These are phyloP conservation scores for Zhuqinia jingwanae DNA, from an alignment of 2,888 invertebrate species.

Conservation along the genomic window DNA sequence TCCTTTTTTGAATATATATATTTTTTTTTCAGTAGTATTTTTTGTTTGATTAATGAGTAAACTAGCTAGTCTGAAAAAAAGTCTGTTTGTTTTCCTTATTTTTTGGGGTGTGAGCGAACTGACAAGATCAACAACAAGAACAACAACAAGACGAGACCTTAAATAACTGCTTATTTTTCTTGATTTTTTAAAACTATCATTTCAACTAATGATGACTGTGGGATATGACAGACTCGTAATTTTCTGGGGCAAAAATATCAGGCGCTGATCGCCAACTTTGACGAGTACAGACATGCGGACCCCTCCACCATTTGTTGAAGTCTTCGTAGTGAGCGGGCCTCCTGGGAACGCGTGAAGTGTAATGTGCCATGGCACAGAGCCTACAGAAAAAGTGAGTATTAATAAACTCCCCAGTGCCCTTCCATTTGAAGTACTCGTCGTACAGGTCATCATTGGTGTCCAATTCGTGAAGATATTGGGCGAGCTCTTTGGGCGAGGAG, in stretches of 20 bases:
- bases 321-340: constrained; percentile 85
- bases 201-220: constrained; percentile 32
- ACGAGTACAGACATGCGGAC: constrained; percentile 87
- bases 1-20: not conserved
- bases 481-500: constrained; percentile 91
- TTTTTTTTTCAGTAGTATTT: not conserved
- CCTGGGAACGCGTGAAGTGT: constrained; percentile 80
- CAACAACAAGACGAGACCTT: not conserved
- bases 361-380: constrained; percentile 92
- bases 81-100: not conserved
- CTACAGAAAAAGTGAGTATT: constrained; percentile 98
- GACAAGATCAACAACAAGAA: not conserved
- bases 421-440: constrained; percentile 96
- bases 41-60: not conserved
- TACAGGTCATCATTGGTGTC: constrained; percentile 94
- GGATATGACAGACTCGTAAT: constrained; percentile 68
- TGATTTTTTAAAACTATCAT: not conserved
- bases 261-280: constrained; percentile 85
- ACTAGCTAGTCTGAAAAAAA: not conserved
- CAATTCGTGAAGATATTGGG: constrained; percentile 91
- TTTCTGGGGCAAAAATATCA: constrained; percentile 77
- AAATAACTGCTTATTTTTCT: not conserved
- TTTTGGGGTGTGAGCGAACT: too few relatives aligned
- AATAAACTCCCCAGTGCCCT: constrained; percentile 96
- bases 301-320: constrained; percentile 97